Evolutionary conservation across 1,140 invertebrate species (phyloP), one percentile per base, ranked within the genome.

Genomic region (Heliothis virescens): DNA sequence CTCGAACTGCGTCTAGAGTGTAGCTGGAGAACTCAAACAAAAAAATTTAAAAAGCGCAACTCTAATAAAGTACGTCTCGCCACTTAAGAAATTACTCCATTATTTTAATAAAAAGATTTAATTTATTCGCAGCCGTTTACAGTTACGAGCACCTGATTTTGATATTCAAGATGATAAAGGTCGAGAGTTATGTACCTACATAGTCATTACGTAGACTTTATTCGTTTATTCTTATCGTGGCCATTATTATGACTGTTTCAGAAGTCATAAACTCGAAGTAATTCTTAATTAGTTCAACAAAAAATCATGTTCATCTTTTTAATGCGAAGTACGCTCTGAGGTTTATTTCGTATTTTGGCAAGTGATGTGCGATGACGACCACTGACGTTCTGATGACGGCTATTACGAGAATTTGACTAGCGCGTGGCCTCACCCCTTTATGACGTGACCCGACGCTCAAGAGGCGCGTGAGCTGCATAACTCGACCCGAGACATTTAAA

Each of bases 401-500:
- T 83, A 90, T 91, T 91, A 90, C 82, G 78, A 83, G 88, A 90
- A 89, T 87, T 89, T 83, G 83, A 77, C 75, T 84, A 87, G 89
- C 90, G 90, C 86, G 83, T 87, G 82, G 81, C 84, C 84, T 87
- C 82, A 87, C 85, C 88, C 90, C 86, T 90, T 88, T 86, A 82
- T 73, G 73, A 89, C 90, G 90, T 91, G 90, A 90, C 85, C 81
- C 69, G 87, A 80, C 83, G 67, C 16, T 62, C 57, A 73, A 84
- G 77, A 63, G 41, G 57, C 57, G 48, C 85, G 85, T 85, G 83
- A 81, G 72, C 63, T n/a, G 84, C 76, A 85, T 85, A 72, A 47
- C 73, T 67, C n/a, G 10, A 16, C 69, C 69, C 67, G 10, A 72
- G 16, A 72, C 69, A 72, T 72, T 72, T 41, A 72, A 52, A 72